Evolutionary conservation across 2,113 vertebrate genomes (phyloP).

Genomic region (Tangachromis dhanisi): DNA sequence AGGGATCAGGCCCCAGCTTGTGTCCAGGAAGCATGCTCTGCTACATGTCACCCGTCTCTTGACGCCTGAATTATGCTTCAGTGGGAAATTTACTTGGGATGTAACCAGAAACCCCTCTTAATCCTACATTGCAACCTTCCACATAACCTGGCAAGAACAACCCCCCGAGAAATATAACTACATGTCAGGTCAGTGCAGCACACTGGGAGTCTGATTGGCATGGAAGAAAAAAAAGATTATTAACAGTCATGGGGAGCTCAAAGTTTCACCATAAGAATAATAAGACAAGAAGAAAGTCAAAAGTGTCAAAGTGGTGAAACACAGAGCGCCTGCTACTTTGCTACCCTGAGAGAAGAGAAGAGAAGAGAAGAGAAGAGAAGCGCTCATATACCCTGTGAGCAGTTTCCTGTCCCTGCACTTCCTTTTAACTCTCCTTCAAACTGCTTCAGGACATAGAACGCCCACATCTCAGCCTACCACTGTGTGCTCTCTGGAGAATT

Average conservation of each 20-base stretch:
- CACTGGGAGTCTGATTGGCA: neutral
- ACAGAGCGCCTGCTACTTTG: neutral
- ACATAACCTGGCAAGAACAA: neutral
- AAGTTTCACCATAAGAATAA: neutral
- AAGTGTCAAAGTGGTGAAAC: neutral
- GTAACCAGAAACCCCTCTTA: neutral
- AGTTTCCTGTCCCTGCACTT: neutral
- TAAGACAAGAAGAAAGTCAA: neutral
- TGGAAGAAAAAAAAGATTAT: neutral
- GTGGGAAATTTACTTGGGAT: neutral
- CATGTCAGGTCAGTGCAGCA: neutral
- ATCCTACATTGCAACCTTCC: neutral
- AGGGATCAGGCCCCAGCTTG: neutral
- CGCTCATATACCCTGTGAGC: neutral
- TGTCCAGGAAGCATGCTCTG: neutral
- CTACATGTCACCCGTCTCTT: neutral
- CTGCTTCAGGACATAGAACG: neutral
- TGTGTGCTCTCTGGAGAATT: neutral
- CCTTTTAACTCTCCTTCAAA: conserved; percentile 6
- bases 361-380: neutral
- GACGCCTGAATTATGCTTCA: neutral
- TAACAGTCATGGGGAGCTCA: neutral
- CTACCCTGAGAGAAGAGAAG: neutral
- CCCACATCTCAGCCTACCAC: neutral
- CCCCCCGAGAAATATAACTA: neutral